Evolutionary conservation across 2,888 invertebrate genomes (phyloP).

Genomic region (Cabera pusaria): DNA sequence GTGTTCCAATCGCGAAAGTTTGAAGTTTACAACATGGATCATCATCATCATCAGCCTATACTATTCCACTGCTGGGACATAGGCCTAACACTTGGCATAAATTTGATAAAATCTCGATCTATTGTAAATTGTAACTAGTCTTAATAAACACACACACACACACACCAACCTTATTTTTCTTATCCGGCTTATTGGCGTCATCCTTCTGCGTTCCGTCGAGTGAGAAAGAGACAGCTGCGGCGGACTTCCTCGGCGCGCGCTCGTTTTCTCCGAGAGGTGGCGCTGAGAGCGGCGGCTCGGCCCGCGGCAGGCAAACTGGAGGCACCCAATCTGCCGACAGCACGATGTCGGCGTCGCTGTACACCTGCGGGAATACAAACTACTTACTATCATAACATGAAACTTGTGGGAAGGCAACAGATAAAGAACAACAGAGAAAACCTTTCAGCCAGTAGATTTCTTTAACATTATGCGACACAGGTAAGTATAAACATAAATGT

Average conservation of each 20-base stretch:
- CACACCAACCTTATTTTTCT: slow-evolving; percentile 89
- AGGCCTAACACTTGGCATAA: no score
- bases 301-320: slow-evolving; percentile 90
- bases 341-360: slow-evolving; percentile 94
- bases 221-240: slow-evolving; percentile 73
- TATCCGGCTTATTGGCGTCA: slow-evolving; percentile 82
- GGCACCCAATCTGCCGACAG: slow-evolving; percentile 94
- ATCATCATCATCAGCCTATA: no score
- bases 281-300: slow-evolving; percentile 84
- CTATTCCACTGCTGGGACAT: no score
- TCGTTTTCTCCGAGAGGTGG: slow-evolving; percentile 80
- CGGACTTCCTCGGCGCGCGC: slow-evolving; percentile 66
- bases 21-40: no score
- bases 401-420: no score
- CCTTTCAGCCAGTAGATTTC: no score
- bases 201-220: slow-evolving; percentile 76
- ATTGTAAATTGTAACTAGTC: no score
- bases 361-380: slow-evolving; percentile 75
- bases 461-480: no score
- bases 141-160: no score
- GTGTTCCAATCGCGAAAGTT: no score
- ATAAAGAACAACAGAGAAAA: background rate
- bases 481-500: no score
- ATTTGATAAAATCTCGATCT: no score
- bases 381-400: slow-evolving; percentile 11